Evolutionary conservation across 2,888 invertebrate species (phyloP).

Genomic region (Limnephilus marmoratus): DNA sequence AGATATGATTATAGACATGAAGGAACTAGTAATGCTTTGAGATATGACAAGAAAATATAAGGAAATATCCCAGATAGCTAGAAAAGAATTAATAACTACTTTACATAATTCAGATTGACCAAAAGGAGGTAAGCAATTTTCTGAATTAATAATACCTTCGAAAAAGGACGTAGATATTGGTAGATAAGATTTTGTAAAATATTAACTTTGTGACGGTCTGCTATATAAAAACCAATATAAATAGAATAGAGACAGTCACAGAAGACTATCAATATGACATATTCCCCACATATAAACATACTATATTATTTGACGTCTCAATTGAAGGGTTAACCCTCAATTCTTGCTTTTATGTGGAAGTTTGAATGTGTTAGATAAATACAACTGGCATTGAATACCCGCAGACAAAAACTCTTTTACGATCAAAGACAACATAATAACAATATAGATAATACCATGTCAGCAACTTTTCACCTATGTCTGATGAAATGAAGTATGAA

Average conservation of each 20-base stretch:
- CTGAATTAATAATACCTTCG: background rate
- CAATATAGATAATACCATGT: background rate
- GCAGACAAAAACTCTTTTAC: constrained; percentile 41
- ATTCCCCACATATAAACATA: background rate
- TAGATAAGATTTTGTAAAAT: background rate
- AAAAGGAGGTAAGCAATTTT: background rate
- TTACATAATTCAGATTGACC: too few relatives aligned
- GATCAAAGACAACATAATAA: constrained; percentile 14
- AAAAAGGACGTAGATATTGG: background rate
- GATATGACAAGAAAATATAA: background rate
- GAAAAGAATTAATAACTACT: background rate
- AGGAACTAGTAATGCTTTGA: background rate
- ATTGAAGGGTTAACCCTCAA: background rate
- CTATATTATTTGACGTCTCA: background rate
- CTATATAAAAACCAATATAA: background rate
- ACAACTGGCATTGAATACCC: background rate
- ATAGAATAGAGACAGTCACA: background rate
- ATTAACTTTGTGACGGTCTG: background rate
- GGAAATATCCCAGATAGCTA: background rate
- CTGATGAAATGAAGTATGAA: background rate
- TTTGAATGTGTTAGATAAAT: background rate
- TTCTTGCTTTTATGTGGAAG: background rate
- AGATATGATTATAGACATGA: too few relatives aligned
- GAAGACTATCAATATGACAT: background rate
- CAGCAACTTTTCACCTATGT: constrained; percentile 30